Percentiles rank a stretch among this genome's conserved stretches.
Evolutionary conservation across 2,888 invertebrate species (phyloP).

Genomic region (Lypha dubia): DNA sequence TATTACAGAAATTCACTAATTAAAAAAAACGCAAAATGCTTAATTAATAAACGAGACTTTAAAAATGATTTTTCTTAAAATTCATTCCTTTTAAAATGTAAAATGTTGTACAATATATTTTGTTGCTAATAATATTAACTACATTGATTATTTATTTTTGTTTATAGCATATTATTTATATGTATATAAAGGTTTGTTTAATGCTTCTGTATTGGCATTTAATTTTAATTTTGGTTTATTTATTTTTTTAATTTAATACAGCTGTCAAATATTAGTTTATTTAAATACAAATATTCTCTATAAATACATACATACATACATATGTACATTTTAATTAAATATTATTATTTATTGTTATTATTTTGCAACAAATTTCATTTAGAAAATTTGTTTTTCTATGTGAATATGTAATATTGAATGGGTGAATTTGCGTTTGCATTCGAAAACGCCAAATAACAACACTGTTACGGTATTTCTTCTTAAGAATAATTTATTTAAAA

Average conservation of each 20-base stretch:
- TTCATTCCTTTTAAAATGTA: conserved; percentile 55
- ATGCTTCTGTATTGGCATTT: conserved; percentile 8
- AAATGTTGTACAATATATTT: conserved; percentile 62
- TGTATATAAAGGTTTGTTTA: too few species aligned
- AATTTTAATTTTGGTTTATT: neutral
- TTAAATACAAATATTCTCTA: neutral
- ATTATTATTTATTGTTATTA: neutral
- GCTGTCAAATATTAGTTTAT: too few species aligned
- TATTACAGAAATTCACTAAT: conserved; percentile 30
- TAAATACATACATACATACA: too few species aligned
- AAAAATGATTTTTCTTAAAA: conserved; percentile 50
- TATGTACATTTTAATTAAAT: conserved; percentile 29
- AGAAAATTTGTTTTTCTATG: conserved; percentile 13
- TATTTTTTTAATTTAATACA: conserved; percentile 9
- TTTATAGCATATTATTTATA: too few species aligned
- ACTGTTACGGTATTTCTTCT: neutral
- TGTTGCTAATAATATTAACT: conserved; percentile 67
- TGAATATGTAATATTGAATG: neutral
- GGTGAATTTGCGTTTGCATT: neutral
- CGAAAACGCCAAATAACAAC: conserved; percentile 24
- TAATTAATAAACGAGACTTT: conserved; percentile 28
- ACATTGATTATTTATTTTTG: conserved; percentile 34
- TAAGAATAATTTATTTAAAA: conserved; percentile 6
- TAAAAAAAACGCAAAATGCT: neutral
- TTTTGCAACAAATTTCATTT: conserved; percentile 19